Base-by-base conservation (phyloP, 2,888 invertebrate species). In the Caenorhabditis sp. region DNA sequence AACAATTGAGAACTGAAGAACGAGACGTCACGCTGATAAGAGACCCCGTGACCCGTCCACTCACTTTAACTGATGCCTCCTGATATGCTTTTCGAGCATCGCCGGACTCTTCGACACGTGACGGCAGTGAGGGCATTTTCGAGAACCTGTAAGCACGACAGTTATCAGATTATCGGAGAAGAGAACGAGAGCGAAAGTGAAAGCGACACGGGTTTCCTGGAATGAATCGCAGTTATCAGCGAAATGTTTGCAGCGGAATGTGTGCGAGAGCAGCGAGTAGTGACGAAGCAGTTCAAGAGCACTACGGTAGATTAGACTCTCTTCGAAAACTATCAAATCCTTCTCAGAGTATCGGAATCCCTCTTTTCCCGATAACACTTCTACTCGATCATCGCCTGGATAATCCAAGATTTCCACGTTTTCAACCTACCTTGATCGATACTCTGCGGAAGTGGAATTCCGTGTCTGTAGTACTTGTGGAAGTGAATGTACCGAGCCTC, bases 401-500 rank as follows among this genome's bases (percentile, higher is more conserved):
- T 55, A 37, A 58, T n/a, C 22, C 32, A 13, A 17, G 22, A 43
- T 32, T 41, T 32, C 17, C 22, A 9, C 30, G 27, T 17, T 37
- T 56, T 45, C 13, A 46, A 39, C 62, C 9, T 68, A 85, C 87
- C 87, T 56, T 86, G 83, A 70, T 89, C 89, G 55, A 89, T 89
- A 55, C 81, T 82, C 20, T 84, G 77, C 13, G 89, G 89, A 35
- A 89, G 78, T 7, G 87, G 79, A 35, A 87, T 84, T 30, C 82
- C 83, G 59, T 89, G 89, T 11, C 89, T 82, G 63, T 89, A 89
- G 82, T 87, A 89, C 74, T 88, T 88, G 81, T 89, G 89, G 76
- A 89, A 89, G 63, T 89, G 89, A 65, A 89, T 89, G 82, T 89
- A 89, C 8, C 89, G 43, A 32, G 81, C 83, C 58, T 84, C 83